Conservation (phyloP, 2,113 vertebrate genomes). For the Campylorhamphus procurvoides region DNA sequence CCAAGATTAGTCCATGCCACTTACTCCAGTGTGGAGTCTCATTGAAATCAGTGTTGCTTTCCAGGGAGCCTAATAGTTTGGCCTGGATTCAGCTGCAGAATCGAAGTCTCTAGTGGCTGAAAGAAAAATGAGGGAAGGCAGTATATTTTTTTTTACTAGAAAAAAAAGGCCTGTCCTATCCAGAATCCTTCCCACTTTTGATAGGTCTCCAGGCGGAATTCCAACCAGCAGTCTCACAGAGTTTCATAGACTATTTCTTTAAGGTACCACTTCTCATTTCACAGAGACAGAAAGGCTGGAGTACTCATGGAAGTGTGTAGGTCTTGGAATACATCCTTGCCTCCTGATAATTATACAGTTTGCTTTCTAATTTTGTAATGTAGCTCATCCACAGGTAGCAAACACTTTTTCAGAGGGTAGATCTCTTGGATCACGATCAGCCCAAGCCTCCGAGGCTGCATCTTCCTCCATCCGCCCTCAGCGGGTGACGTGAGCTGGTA, state of each 20-base stretch:
- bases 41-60: not conserved
- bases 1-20: not conserved
- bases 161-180: fast-evolving
- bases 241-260: not conserved
- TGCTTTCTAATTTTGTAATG: not conserved
- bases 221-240: not conserved
- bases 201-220: not conserved
- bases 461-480: fast-evolving
- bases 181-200: not conserved
- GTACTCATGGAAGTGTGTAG: not conserved
- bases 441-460: not conserved
- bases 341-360: not conserved
- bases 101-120: not conserved
- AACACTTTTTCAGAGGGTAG: not conserved
- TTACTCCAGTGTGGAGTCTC: not conserved
- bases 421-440: not conserved
- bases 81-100: not conserved
- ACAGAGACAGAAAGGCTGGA: not conserved
- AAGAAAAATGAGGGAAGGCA: not conserved
- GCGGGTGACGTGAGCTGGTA: fast-evolving
- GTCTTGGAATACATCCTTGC: not conserved
- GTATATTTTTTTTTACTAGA: not conserved
- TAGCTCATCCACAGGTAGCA: not conserved
- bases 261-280: not conserved
- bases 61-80: not conserved